These are phyloP conservation scores for Leptinotarsa juncta DNA, from an alignment of 2,888 invertebrate species.

Conservation along the genomic window DNA sequence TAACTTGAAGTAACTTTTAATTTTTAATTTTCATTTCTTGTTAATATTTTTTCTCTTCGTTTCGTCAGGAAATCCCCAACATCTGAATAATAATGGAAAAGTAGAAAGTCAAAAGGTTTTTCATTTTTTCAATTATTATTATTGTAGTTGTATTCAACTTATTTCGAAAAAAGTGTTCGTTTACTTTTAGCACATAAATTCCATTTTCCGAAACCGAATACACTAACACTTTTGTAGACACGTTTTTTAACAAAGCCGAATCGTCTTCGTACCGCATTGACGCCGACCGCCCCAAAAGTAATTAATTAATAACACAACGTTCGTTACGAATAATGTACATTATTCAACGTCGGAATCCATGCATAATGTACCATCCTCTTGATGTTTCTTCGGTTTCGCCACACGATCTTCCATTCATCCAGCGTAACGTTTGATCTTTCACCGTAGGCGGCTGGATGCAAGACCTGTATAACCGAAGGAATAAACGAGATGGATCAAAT, in stretches of 20 bases:
- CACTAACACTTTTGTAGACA: neutral
- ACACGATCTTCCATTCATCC: slow-evolving; percentile 7
- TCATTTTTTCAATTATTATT: too few species aligned
- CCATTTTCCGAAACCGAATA: too few species aligned
- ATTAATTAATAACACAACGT: slow-evolving; percentile 16
- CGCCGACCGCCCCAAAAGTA: slow-evolving; percentile 5
- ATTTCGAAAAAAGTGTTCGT: too few species aligned
- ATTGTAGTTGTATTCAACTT: too few species aligned
- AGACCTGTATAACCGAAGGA: neutral
- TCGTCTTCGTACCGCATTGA: neutral
- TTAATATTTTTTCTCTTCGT: too few species aligned
- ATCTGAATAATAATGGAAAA: too few species aligned
- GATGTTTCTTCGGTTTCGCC: slow-evolving; percentile 14
- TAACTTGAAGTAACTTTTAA: too few species aligned
- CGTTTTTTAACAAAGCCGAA: neutral
- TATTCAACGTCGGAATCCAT: neutral
- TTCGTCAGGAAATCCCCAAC: too few species aligned
- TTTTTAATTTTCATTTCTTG: too few species aligned
- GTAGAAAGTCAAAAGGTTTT: too few species aligned
- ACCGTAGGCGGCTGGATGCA: neutral
- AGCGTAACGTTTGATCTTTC: neutral
- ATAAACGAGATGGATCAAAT: neutral
- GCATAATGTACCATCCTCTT: slow-evolving; percentile 8
- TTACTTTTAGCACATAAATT: too few species aligned
- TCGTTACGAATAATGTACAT: neutral